These are phyloP conservation scores for Cryptotermes secundus DNA, from an alignment of 1,140 invertebrate genomes.

Conservation along the genomic window DNA sequence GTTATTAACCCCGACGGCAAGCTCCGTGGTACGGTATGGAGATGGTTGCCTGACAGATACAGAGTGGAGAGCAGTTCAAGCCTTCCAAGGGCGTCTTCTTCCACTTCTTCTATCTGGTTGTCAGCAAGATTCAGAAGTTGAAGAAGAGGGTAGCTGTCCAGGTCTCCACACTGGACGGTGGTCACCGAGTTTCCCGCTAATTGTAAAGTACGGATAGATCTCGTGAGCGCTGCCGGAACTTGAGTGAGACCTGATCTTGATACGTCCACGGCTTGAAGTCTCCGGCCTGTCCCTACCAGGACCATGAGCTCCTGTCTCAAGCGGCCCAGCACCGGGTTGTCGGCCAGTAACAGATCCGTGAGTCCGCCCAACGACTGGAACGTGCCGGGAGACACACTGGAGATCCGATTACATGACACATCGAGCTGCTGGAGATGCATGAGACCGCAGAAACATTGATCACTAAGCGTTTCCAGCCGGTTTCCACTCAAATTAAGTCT, in stretches of 20 bases:
- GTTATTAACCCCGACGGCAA: slow-evolving; percentile 61
- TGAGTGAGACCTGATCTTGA: slow-evolving; percentile 74
- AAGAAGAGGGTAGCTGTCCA: slow-evolving; percentile 85
- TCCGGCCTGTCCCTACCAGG: slow-evolving; percentile 48
- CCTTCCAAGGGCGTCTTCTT: slow-evolving; percentile 83
- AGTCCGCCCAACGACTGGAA: slow-evolving; percentile 73
- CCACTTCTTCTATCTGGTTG: slow-evolving; percentile 73
- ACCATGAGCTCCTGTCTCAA: slow-evolving; percentile 39
- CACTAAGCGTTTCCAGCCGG: slow-evolving; percentile 57
- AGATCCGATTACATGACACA: slow-evolving; percentile 74
- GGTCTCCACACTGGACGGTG: slow-evolving; percentile 75
- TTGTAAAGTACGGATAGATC: slow-evolving; percentile 76
- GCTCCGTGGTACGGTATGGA: slow-evolving; percentile 65
- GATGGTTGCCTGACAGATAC: slow-evolving; percentile 74
- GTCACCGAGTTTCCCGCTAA: slow-evolving; percentile 74
- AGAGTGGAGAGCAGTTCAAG: slow-evolving; percentile 76
- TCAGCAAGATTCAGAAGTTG: slow-evolving; percentile 77
- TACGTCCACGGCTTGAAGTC: slow-evolving; percentile 66
- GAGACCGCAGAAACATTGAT: slow-evolving; percentile 62
- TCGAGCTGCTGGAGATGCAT: slow-evolving; percentile 73
- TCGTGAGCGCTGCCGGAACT: slow-evolving; percentile 80
- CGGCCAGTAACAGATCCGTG: slow-evolving; percentile 71
- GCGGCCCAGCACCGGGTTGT: slow-evolving; percentile 54
- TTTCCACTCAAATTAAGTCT: slow-evolving; percentile 70
- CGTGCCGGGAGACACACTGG: slow-evolving; percentile 66